Evolutionary conservation across 2,888 invertebrate species (phyloP).

Genomic region (Caenorhabditis virilis): DNA sequence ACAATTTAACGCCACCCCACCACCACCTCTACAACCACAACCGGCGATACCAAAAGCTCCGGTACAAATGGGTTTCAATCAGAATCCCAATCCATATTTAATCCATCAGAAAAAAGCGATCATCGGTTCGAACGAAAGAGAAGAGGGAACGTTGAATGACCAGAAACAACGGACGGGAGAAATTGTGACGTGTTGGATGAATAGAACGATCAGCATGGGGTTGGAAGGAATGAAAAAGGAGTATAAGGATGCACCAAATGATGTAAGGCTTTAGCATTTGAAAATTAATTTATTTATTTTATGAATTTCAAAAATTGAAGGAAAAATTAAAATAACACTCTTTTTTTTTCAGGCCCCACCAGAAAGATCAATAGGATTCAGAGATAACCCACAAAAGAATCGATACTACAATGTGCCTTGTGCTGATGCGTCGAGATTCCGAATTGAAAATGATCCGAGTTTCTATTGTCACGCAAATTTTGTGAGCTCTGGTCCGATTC

Average conservation of each 20-base stretch:
- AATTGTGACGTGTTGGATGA: neutral
- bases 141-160: neutral
- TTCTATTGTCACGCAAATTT: conserved; percentile 6
- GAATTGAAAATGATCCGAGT: neutral
- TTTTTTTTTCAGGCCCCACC: neutral
- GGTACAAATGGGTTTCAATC: neutral
- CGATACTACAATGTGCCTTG: conserved; percentile 4
- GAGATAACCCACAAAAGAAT: conserved; percentile 1
- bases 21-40: neutral
- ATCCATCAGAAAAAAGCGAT: neutral
- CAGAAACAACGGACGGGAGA: neutral
- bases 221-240: conserved; percentile 2
- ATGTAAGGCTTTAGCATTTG: no score
- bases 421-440: neutral
- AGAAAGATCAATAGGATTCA: neutral
- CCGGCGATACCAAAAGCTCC: neutral
- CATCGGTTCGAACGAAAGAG: neutral
- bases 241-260: neutral
- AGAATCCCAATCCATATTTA: neutral
- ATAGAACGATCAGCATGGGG: neutral
- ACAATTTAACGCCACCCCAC: neutral
- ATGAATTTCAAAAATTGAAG: no score
- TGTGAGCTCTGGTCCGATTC: neutral
- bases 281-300: no score
- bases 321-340: no score